Conservation (phyloP, 2,888 invertebrate genomes). For the Oasisia sp. region DNA sequence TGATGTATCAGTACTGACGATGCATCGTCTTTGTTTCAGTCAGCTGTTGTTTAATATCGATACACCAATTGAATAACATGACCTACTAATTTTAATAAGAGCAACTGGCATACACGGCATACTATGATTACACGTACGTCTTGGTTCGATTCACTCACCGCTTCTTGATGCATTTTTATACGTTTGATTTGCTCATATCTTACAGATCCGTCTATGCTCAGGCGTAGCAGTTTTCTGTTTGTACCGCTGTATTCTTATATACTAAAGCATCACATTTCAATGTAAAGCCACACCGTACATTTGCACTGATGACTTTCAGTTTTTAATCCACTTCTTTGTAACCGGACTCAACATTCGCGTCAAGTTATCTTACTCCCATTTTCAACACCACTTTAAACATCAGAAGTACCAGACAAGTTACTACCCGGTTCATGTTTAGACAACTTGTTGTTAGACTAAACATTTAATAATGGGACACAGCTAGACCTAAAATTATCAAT, state of each 20-base stretch:
- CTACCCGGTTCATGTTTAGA: neutral
- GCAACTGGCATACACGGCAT: no score
- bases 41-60: no score
- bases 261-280: neutral
- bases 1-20: no score
- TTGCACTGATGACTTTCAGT: neutral
- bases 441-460: neutral
- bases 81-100: no score
- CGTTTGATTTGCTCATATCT: no score
- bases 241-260: neutral
- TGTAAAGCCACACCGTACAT: neutral
- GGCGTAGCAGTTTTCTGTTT: neutral
- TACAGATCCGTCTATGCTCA: neutral
- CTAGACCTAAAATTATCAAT: no score
- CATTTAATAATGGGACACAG: no score
- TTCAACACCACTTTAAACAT: neutral
- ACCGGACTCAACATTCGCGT: neutral
- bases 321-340: neutral
- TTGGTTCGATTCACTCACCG: no score
- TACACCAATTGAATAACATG: no score
- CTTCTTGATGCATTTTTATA: no score
- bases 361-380: neutral
- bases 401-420: neutral
- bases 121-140: no score
- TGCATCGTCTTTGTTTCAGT: no score